phyloP scores from a whole-genome alignment of 2,797 vertebrate species.

The Myotis myotis region DNA sequence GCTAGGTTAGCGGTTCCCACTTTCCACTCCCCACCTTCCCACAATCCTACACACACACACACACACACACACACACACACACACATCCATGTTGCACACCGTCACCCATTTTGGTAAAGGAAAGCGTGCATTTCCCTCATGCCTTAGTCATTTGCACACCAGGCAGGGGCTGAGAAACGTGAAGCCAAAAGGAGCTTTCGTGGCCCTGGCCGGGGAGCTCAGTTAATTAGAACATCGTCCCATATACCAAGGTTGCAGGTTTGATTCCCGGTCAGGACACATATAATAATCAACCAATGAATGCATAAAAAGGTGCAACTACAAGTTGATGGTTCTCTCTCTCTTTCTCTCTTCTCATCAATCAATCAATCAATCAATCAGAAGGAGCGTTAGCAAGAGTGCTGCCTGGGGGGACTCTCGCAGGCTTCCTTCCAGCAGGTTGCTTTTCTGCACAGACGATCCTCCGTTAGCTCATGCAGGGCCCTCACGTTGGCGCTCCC shows the following conservation, averaged over 20 bases:
- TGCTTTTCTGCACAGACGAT: not conserved
- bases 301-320: not conserved
- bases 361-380: not conserved
- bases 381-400: not conserved
- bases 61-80: too few relatives aligned
- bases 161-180: not conserved
- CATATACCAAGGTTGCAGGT: not conserved
- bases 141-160: not conserved
- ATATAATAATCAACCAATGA: not conserved
- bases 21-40: not conserved
- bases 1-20: not conserved
- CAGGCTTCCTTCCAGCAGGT: not conserved
- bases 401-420: not conserved
- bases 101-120: not conserved
- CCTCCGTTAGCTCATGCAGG: not conserved
- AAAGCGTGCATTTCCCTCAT: not conserved
- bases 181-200: not conserved
- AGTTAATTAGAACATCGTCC: not conserved
- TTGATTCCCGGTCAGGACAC: not conserved
- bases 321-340: not conserved
- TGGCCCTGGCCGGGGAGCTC: not conserved
- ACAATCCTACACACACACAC: rapidly evolving
- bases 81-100: not conserved
- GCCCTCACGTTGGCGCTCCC: conserved; percentile 37
- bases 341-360: not conserved